Evolutionary conservation across 1,140 invertebrate genomes (phyloP).

Genomic region (Drosophila paulistorum): DNA sequence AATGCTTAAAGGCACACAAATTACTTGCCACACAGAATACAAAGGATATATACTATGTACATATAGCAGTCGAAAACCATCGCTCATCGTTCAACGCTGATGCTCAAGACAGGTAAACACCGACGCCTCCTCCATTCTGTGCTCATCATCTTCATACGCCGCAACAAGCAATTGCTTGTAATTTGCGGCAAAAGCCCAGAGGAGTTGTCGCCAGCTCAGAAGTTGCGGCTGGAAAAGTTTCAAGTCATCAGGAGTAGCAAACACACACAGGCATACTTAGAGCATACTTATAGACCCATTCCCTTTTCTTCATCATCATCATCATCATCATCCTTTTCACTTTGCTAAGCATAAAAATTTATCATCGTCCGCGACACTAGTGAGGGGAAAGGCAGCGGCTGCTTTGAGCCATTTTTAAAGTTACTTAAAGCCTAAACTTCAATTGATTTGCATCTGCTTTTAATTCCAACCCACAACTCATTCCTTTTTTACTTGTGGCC

Average conservation of each 20-base stretch:
- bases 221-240: slow-evolving; percentile 66
- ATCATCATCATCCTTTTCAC: slow-evolving; percentile 33
- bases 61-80: slow-evolving; percentile 48
- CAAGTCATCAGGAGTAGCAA: slow-evolving; percentile 19
- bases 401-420: slow-evolving; percentile 33
- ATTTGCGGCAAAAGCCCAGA: slow-evolving; percentile 51
- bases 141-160: too few relatives aligned
- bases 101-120: not conserved
- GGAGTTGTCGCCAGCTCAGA: slow-evolving; percentile 61
- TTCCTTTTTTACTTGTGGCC: slow-evolving; percentile 4
- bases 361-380: slow-evolving; percentile 36
- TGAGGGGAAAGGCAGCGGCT: not conserved
- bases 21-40: slow-evolving; percentile 45
- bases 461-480: not conserved
- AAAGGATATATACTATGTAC: too few relatives aligned
- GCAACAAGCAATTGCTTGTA: slow-evolving; percentile 48
- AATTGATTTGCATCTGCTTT: slow-evolving; percentile 43
- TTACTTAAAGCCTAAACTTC: slow-evolving; percentile 55
- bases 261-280: slow-evolving; percentile 17
- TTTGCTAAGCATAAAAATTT: slow-evolving; percentile 58
- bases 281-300: slow-evolving; percentile 39
- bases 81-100: slow-evolving; percentile 62
- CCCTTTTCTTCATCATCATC: slow-evolving; percentile 13
- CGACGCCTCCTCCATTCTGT: too few relatives aligned
- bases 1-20: slow-evolving; percentile 31